These are phyloP conservation scores for Glaucomys volans DNA, from an alignment of 2,113 vertebrate species.

Conservation along the genomic window DNA sequence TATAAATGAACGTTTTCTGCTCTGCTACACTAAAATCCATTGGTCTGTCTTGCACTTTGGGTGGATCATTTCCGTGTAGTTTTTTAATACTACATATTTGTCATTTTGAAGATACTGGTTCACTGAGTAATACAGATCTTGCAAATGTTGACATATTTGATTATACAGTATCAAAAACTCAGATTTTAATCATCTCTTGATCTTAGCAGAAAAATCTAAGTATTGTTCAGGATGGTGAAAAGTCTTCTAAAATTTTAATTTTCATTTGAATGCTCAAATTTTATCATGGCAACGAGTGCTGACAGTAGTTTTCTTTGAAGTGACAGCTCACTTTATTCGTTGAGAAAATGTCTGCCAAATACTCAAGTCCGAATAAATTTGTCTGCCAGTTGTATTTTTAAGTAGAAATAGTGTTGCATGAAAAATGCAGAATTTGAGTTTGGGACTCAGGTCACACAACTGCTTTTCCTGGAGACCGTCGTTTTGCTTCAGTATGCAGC, in stretches of 20 bases:
- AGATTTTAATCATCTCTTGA: slow-evolving; percentile 33
- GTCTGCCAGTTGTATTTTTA: slow-evolving; percentile 39
- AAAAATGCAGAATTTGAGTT: not conserved
- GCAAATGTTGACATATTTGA: slow-evolving; percentile 46
- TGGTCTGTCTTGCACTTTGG: slow-evolving; percentile 52
- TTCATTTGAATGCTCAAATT: slow-evolving; percentile 15
- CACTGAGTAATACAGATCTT: slow-evolving; percentile 9
- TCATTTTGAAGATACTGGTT: slow-evolving; percentile 61
- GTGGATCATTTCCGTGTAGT: not conserved
- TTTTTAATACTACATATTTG: slow-evolving; percentile 14
- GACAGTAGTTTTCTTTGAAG: slow-evolving; percentile 39
- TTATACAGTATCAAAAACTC: slow-evolving; percentile 41
- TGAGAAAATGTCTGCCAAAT: slow-evolving; percentile 12
- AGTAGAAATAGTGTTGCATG: slow-evolving; percentile 8
- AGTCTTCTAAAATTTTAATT: slow-evolving; percentile 48
- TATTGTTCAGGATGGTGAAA: not conserved
- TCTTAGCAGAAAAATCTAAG: slow-evolving; percentile 32
- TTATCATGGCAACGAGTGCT: slow-evolving; percentile 21
- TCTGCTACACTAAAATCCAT: not conserved
- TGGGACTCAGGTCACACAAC: not conserved
- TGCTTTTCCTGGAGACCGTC: not conserved
- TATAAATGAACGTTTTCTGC: not conserved
- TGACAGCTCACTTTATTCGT: slow-evolving; percentile 37
- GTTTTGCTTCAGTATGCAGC: not conserved
- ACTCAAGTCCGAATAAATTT: slow-evolving; percentile 5